Base-by-base conservation (phyloP, 2,888 invertebrate genomes). In the Platynereis dumerilii region DNA sequence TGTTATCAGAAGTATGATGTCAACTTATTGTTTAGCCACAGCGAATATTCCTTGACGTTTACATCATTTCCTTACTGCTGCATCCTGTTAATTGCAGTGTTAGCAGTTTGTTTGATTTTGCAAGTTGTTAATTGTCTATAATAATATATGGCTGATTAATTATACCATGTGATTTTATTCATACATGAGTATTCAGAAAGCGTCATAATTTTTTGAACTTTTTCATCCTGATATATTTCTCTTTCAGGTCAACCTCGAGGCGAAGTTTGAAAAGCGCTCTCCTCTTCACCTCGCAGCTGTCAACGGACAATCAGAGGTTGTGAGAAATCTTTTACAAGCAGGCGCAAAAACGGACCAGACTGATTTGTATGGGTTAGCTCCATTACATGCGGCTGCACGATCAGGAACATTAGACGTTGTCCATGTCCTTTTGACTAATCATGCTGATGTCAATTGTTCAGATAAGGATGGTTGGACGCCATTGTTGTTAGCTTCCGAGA, bases 401-500 rank as follows among this genome's bases (percentile, higher is more conserved):
- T 67, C 73, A 39, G 72, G 69, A 54, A 56, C 61, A 17, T 39
- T 44, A 12, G 60, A 53, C 15, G 68, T 72, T 20, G 75, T 69
- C 12, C 54, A 64, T 12, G 20, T 58, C 22, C 63, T 77, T 12
- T 12, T 75, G 0, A n/a, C 56, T 15, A 28, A 54, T 26, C 45
- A 63, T 0, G 71, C 74, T 10, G 72, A 74, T 52, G 62, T 71
- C 7, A 67, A 76, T 67, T 66, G 68, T 17, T 52, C 65, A 15
- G 77, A 77, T 57, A 75, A 69, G 48, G 74, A 72, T 56, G 70
- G 71, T n/a, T 75, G 75, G 65, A 66, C 70, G 7, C 71, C 76
- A 1, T 58, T 77, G 17, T 75, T 58, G 29, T 52, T 55, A n/a
- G 54, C 61, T 5, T 39, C 63, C 1, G 44, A 59, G 22, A 56